Evolutionary conservation across 2,113 vertebrate species (phyloP).

Genomic region (Todiramphus saurophagus): DNA sequence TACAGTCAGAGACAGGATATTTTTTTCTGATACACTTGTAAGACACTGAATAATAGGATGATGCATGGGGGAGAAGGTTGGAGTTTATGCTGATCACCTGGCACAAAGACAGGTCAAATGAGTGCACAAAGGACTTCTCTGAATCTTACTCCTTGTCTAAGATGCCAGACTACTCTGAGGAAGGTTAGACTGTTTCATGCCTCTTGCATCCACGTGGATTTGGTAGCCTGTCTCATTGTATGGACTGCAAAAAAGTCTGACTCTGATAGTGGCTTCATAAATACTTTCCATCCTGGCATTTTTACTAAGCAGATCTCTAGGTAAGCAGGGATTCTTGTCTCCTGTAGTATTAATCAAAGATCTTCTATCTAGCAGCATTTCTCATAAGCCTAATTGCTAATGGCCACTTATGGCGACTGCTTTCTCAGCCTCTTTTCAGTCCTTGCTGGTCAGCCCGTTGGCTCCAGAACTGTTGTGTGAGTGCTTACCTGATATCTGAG

Average conservation of each 20-base stretch:
- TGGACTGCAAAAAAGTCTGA: background rate
- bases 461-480: background rate
- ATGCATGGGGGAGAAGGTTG: accelerated
- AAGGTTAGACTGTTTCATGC: background rate
- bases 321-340: background rate
- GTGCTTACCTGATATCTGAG: background rate
- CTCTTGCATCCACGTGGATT: background rate
- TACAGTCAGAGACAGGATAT: background rate
- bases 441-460: background rate
- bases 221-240: background rate
- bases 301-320: background rate
- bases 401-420: background rate
- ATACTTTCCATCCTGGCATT: background rate
- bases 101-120: background rate
- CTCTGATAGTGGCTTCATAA: background rate
- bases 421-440: background rate
- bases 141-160: background rate
- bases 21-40: background rate
- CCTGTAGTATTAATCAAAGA: background rate
- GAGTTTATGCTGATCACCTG: background rate
- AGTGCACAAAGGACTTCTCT: background rate
- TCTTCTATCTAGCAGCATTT: background rate
- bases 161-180: background rate
- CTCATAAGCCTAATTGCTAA: background rate
- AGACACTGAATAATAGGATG: background rate